A percentile compares a stretch with the other conserved stretches of the same genome.
Conservation (phyloP, 2,797 vertebrate species). For the Orientallactaga sibirica region DNA sequence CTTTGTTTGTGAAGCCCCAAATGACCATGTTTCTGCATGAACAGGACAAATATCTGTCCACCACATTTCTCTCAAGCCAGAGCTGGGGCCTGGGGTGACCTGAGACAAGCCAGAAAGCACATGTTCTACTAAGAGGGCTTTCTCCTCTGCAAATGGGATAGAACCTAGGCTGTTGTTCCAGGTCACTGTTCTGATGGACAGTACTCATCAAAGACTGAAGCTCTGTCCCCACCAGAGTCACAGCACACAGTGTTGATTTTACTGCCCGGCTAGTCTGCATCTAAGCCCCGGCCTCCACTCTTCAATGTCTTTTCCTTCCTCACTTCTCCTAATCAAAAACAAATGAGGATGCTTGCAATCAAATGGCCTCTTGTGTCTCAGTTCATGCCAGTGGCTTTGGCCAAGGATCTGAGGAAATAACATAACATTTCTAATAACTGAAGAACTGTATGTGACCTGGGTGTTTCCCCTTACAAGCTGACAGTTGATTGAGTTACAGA, state of each 20-base stretch:
- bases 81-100: not conserved
- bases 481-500: conserved; percentile 24
- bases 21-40: rapidly evolving
- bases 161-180: not conserved
- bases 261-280: not conserved
- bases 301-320: not conserved
- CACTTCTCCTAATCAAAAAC: conserved; percentile 49
- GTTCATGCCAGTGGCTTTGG: conserved; percentile 27
- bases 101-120: not conserved
- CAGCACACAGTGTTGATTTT: rapidly evolving
- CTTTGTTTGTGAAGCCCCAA: not conserved
- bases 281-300: not conserved
- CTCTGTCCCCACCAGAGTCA: not conserved
- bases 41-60: not conserved
- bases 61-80: not conserved
- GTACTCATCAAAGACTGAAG: not conserved
- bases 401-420: conserved; percentile 60
- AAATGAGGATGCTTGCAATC: not conserved
- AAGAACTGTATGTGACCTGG: conserved; percentile 77
- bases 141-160: too few species aligned
- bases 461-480: conserved; percentile 56
- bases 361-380: not conserved
- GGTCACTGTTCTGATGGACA: not conserved
- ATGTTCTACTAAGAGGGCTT: not conserved
- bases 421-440: conserved; percentile 65